These are phyloP conservation scores for Formica selysi DNA, from an alignment of 1,140 invertebrate species.

Conservation along the genomic window DNA sequence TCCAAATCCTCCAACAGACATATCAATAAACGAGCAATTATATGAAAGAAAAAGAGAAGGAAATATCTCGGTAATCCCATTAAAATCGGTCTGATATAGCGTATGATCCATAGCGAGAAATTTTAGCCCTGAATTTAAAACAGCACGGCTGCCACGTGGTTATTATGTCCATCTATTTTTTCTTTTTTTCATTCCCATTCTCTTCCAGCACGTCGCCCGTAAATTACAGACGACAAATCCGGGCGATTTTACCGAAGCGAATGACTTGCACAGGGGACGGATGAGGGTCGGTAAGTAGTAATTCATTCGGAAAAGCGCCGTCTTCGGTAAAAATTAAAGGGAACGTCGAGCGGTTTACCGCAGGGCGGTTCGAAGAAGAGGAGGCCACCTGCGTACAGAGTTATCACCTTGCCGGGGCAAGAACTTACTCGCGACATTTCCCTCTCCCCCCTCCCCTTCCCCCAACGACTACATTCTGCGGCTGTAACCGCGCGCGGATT, in stretches of 20 bases:
- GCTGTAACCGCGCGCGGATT: constrained; percentile 69
- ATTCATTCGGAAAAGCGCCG: constrained; percentile 66
- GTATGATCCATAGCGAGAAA: constrained; percentile 3
- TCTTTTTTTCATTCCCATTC: constrained; percentile 10
- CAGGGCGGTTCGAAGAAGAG: constrained; percentile 39
- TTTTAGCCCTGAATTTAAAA: constrained; percentile 40
- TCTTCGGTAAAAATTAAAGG: constrained; percentile 69
- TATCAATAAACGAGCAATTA: constrained; percentile 30
- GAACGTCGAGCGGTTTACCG: constrained; percentile 59
- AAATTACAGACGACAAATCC: constrained; percentile 60
- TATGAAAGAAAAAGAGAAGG: neutral
- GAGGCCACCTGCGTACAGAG: constrained; percentile 76
- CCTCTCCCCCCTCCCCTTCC: neutral
- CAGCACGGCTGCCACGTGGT: constrained; percentile 23
- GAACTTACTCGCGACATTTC: constrained; percentile 31
- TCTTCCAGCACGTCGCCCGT: constrained; percentile 34
- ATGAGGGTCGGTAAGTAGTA: constrained; percentile 61
- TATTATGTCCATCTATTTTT: constrained; percentile 59
- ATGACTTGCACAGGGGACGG: constrained; percentile 31
- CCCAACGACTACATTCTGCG: neutral
- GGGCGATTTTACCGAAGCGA: constrained; percentile 46
- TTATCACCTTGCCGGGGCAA: constrained; percentile 72
- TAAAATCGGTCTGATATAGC: constrained; percentile 49
- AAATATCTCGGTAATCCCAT: constrained; percentile 43
- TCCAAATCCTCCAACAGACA: constrained; percentile 18